Base-by-base conservation (phyloP, 2,113 vertebrate genomes). In the Larimichthys polyactis region DNA sequence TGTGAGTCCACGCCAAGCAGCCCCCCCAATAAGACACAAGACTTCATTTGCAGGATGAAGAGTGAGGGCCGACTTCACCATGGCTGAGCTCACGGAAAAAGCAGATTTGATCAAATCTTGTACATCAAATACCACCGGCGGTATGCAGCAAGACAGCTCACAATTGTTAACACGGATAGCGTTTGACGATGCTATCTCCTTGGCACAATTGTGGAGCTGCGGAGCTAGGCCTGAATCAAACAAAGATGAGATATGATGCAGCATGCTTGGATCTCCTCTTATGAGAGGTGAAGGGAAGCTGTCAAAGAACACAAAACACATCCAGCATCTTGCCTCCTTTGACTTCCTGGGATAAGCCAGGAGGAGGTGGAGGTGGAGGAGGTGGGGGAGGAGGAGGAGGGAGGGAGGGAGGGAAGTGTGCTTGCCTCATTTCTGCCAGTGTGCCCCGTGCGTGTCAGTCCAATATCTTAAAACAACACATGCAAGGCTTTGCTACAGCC, bases 401-500 rank as follows among this genome's bases (percentile, higher is more conserved):
- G 44, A 12, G 44, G 44, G 44, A 29, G 43, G 12, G 20, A 40
- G 24, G 5, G 43, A 43, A 20, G 44, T 27, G 75, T 59, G 76
- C 82, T 78, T 72, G 90, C 90, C 89, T 93, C 89, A 74, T 93
- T 94, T 91, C 90, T 93, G 90, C 90, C 90, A 93, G 91, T 83
- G 86, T 91, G 91, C 92, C 93, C 93, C 76, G 86, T 91, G 91
- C 83, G 86, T 94, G 94, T 94, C 95, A 94, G 94, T 92, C 92
- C 94, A 95, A 94, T 94, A 95, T 94, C 91, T 95, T 94, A 94
- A 95, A 95, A 95, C 94, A 95, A 94, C 93, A 95, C 93, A 94
- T 90, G 92, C 93, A 90, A 91, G 90, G 90, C 87, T 92, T 90
- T 89, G 93, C 94, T 93, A 92, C 93, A 93, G 93, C 94, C 95